Base-by-base conservation (phyloP, 2,797 vertebrate genomes). In the Mus minutoides region DNA sequence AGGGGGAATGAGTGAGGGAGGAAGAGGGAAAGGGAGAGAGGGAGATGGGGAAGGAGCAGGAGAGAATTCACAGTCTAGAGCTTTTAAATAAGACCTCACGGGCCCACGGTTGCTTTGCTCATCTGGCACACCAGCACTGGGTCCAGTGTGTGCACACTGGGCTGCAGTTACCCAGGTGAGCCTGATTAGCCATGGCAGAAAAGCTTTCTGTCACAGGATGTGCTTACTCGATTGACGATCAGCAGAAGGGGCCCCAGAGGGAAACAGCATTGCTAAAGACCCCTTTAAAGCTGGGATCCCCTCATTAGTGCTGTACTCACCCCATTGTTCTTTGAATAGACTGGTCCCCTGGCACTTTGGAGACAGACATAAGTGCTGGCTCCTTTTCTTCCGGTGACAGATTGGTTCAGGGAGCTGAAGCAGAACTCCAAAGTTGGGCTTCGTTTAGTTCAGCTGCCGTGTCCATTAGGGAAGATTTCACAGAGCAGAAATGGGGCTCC, bases 51-150 rank as follows among this genome's bases (percentile, higher is more conserved):
- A 16, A 22, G 21, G 52, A 56, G 34, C 2, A 34, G 34, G 52
- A 56, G 78, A 37, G 21, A 37, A 58, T 14, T 5, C 43, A n/a
- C 31, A 52, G 46, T n/a, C 46, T 69, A 37, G 84, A 69, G 64
- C 9, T 73, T 87, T 73, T 6, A 84, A 78, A 46, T 54, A 54
- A 88, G 86, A 52, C 6, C 17, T 67, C n/a, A 0, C 22, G 8
- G 24, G 24, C 46, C 22, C 29, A 1, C 0, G 1, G 1, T 5
- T n/a, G 1, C 6, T 40, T 29, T 17, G 24, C 9, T 43, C 69
- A 19, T 29, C 84, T 5, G 34, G 31, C 29, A 17, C 0, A 0
- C 22, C 19, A 8, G 14, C 21, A 7, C 21, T 29, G 16, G 54
- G 64, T 43, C 21, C 40, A 21, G 6, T 17, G 37, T 67, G 6